A percentile compares a stretch with the other conserved stretches of the same genome.
These are phyloP conservation scores for Cotesia congregata DNA, from an alignment of 2,888 invertebrate species.

Conservation along the genomic window DNA sequence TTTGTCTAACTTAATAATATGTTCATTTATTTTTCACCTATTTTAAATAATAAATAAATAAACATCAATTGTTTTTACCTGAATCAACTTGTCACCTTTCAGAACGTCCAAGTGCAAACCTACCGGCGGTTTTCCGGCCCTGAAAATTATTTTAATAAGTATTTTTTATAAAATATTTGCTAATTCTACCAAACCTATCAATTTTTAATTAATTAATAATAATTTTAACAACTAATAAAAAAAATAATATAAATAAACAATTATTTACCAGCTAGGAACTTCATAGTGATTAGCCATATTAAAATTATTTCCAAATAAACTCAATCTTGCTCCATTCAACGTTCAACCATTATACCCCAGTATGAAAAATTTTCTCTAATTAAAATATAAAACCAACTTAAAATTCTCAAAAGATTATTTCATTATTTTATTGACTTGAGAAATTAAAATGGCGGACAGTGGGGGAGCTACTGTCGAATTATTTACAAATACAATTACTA, in stretches of 20 bases:
- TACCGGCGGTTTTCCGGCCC: conserved; percentile 98
- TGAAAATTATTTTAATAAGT: conserved; percentile 62
- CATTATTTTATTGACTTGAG: neutral
- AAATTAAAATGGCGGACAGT: neutral
- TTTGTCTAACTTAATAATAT: neutral
- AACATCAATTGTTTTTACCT: conserved; percentile 70
- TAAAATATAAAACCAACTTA: neutral
- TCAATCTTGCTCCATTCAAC: neutral
- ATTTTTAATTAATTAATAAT: neutral
- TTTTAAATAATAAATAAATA: conserved; percentile 6
- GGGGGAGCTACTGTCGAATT: neutral
- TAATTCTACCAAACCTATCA: too few relatives aligned
- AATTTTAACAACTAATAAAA: conserved; percentile 30
- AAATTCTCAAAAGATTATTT: neutral
- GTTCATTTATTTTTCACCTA: too few relatives aligned
- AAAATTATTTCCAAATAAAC: neutral
- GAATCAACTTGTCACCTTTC: conserved; percentile 96
- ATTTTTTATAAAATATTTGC: too few relatives aligned
- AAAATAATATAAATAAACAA: conserved; percentile 33
- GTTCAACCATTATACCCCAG: neutral
- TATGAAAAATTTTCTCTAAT: neutral
- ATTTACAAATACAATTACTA: neutral
- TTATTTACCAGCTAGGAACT: conserved; percentile 87
- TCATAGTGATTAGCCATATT: conserved; percentile 91
- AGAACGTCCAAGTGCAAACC: conserved; percentile 97